A percentile compares a stretch with the other conserved stretches of the same genome.
Conservation (phyloP, 2,113 vertebrate species). For the Hemichromis elongatus region DNA sequence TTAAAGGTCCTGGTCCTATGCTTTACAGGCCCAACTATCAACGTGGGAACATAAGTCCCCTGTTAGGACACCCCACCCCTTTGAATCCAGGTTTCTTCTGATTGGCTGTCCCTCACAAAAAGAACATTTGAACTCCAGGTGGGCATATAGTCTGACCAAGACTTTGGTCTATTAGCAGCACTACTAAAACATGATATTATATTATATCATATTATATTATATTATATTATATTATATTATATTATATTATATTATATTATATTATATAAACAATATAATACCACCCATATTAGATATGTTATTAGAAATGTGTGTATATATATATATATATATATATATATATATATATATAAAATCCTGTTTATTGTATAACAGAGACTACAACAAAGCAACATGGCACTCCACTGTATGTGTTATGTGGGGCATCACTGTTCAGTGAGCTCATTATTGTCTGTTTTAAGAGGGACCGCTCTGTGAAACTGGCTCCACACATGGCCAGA, state of each 20-base stretch:
- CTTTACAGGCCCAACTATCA: not conserved
- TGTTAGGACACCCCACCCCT: not conserved
- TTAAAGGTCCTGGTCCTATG: not conserved
- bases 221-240: no score
- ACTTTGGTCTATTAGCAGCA: not conserved
- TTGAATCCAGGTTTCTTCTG: not conserved
- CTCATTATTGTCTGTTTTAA: not conserved
- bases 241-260: no score
- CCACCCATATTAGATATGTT: no score
- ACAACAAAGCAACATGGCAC: not conserved
- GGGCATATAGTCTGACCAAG: no score
- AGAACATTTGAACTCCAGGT: not conserved
- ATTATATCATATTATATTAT: no score
- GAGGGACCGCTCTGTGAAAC: not conserved
- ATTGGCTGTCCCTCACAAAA: not conserved
- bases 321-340: no score
- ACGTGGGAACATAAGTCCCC: not conserved
- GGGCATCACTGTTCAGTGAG: not conserved
- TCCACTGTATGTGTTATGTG: not conserved
- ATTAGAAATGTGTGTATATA: no score
- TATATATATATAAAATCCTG: no score
- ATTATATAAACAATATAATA: no score
- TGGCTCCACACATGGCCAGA: not conserved
- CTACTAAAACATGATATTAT: no score
- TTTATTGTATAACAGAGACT: not conserved